Evolutionary conservation across 23 tunicate genomes (phyloP), one percentile per base, ranked within the genome.

Genomic region (Phallusia fumigata): DNA sequence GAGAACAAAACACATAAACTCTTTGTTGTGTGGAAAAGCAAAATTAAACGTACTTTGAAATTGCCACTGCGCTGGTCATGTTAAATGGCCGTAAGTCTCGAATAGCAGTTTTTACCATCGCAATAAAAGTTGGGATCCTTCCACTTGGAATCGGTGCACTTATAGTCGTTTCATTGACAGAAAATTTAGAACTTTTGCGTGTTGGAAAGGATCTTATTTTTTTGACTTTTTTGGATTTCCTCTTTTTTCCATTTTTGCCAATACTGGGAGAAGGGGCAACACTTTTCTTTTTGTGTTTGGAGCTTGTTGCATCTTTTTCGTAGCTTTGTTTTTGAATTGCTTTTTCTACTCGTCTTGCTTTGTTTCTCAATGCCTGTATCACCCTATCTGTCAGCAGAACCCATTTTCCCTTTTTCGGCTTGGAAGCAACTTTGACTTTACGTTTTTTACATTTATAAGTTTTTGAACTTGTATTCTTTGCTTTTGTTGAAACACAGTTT

Each of bases 51-150:
- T 76, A 90, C 98, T 89, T 89, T 18, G 98, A 75, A 58, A 94
- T 94, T 2, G 86, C 98, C 40, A 82, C 83, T 81, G 74, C 76
- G 24, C 86, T 79, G 0, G 90, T 89, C 36, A 86, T 47, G 10
- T 74, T 45, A 75, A 78, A 94, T 21, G 88, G 94, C 73, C 73
- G 78, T 40, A 94, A 53, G 52, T 94, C 98, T 36, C 90, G 86
- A 18, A 94, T 83, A 0, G 98, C 98, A 2, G 98, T 89, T 86
- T 94, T 94, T 31, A 94, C 86, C 98, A 94, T 94, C 13, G 90
- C 90, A 26, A 94, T 82, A 52, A 78, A 94, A 16, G 98, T 79
- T 31, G 98, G 98, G 12, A 78, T 34, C 18, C 82, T 64, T 0
- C 76, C 89, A 77, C 93, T 88, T 32, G 89, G 90, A 36, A 69